Conservation (phyloP, 2,888 invertebrate species). For the Cheilosia grossa region DNA sequence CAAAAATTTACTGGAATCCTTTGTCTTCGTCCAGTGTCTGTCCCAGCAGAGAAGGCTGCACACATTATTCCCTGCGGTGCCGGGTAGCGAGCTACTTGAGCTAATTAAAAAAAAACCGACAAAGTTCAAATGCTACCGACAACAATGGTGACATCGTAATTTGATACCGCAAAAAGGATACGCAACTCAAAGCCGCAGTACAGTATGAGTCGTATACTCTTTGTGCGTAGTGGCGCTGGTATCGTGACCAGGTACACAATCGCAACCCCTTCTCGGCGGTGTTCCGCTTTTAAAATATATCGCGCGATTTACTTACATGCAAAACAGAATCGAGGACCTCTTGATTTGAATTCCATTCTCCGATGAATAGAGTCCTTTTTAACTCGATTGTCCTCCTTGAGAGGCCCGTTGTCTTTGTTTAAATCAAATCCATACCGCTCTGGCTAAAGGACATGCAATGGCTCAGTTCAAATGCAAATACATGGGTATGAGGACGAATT, state of each 20-base stretch:
- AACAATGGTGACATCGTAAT: slow-evolving; percentile 68
- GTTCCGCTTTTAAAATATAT: slow-evolving; percentile 66
- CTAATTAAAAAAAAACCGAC: slow-evolving; percentile 65
- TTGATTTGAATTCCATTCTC: slow-evolving; percentile 55
- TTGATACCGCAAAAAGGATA: slow-evolving; percentile 59
- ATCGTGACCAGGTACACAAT: slow-evolving; percentile 4
- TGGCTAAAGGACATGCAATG: slow-evolving; percentile 48
- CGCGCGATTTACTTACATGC: slow-evolving; percentile 37
- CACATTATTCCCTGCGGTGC: slow-evolving; percentile 25
- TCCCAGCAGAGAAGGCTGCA: slow-evolving; percentile 45
- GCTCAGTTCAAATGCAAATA: slow-evolving; percentile 38
- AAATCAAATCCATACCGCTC: neutral
- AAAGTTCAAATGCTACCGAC: slow-evolving; percentile 51
- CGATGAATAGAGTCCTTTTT: slow-evolving; percentile 14
- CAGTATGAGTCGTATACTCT: slow-evolving; percentile 5
- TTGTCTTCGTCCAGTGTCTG: slow-evolving; percentile 49
- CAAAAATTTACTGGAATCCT: slow-evolving; percentile 69
- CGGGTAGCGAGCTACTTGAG: slow-evolving; percentile 55
- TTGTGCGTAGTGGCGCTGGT: slow-evolving; percentile 63
- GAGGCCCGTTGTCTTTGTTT: slow-evolving; percentile 53
- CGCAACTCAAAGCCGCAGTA: slow-evolving; percentile 57
- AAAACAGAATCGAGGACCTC: slow-evolving; percentile 53
- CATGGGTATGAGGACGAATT: slow-evolving; percentile 22
- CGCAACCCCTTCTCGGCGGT: slow-evolving; percentile 46
- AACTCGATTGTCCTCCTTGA: slow-evolving; percentile 46